These are phyloP conservation scores for Formica selysi DNA, from an alignment of 1,140 invertebrate genomes.

Conservation along the genomic window DNA sequence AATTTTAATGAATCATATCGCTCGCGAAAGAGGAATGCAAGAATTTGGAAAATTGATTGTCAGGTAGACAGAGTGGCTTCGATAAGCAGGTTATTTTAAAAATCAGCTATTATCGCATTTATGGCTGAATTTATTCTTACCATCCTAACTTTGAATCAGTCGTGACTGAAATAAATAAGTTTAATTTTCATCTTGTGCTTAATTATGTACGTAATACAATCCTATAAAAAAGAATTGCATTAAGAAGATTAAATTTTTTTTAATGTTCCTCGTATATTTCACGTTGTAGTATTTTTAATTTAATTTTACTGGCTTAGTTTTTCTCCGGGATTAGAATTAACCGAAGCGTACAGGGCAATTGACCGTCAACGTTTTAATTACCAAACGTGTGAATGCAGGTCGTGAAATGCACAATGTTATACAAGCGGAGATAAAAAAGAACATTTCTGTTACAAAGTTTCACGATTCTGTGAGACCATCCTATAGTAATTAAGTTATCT, in stretches of 20 bases:
- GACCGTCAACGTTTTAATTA: slow-evolving; percentile 35
- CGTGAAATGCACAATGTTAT: background rate
- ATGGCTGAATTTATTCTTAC: background rate
- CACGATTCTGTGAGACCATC: background rate
- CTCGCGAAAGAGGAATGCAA: background rate
- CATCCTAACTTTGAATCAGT: background rate
- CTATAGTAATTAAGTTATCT: slow-evolving; percentile 34
- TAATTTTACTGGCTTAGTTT: background rate
- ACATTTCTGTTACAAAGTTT: slow-evolving; percentile 43
- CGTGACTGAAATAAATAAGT: slow-evolving; percentile 4
- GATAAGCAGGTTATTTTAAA: background rate
- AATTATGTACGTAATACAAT: background rate
- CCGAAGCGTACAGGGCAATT: background rate
- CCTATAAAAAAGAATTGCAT: no score
- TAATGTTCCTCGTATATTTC: background rate
- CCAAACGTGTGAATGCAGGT: background rate
- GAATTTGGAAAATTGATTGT: slow-evolving; percentile 7
- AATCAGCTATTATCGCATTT: background rate
- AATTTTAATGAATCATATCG: background rate
- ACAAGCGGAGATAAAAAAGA: slow-evolving; percentile 18
- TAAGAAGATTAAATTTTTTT: background rate
- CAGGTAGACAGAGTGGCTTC: background rate
- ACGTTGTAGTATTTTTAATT: background rate
- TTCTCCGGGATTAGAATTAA: background rate
- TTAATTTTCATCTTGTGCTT: background rate